Percentiles rank a stretch among this genome's conserved stretches.
Conservation (phyloP, 2,888 invertebrate species). For the Tenthredo scrophulariae region DNA sequence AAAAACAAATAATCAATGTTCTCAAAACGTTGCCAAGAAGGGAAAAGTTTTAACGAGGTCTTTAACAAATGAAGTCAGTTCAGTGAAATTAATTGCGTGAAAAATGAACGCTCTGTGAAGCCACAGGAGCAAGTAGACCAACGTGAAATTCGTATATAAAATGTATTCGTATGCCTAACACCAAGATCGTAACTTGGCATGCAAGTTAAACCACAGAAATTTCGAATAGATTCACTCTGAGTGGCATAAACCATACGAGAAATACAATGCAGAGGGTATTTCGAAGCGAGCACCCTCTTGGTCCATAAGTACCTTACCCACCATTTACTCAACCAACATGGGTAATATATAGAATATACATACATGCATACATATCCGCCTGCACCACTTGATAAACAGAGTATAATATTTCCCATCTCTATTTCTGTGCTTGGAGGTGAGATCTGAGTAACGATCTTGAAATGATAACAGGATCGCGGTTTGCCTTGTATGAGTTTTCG, state of each 20-base stretch:
- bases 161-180: background rate
- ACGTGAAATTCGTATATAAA: background rate
- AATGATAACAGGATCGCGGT: background rate
- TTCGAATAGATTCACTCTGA: constrained; percentile 2
- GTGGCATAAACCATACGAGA: constrained; percentile 35
- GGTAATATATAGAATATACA: background rate
- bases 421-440: background rate
- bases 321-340: background rate
- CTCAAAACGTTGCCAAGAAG: background rate
- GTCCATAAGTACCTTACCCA: constrained; percentile 30
- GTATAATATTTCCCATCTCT: background rate
- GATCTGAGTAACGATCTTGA: constrained; percentile 10
- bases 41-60: constrained; percentile 16
- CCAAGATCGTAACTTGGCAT: background rate
- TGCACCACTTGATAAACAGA: constrained; percentile 14
- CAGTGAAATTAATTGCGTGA: constrained; percentile 18
- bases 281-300: constrained; percentile 32
- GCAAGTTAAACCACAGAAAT: background rate
- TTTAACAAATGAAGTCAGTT: constrained; percentile 23
- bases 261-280: constrained; percentile 41
- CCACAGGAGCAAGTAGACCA: background rate
- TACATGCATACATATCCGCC: background rate
- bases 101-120: background rate
- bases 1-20: background rate
- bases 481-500: background rate